Evolutionary conservation across 2,888 invertebrate genomes (phyloP), one percentile per base, ranked within the genome.

Genomic region (Parnassius apollo): DNA sequence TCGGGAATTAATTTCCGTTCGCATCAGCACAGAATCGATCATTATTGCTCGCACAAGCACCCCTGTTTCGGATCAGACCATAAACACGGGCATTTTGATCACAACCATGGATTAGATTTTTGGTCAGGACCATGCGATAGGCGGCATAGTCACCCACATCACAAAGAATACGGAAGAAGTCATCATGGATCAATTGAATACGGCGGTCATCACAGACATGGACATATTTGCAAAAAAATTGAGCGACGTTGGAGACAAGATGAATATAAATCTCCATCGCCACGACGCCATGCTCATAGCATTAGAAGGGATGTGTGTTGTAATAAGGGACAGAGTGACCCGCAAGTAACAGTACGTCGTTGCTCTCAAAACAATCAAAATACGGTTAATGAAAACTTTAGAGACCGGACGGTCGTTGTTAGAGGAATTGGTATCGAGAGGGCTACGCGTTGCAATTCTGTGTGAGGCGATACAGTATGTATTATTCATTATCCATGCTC

Each of bases 371-470:
- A 53, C 25, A 53, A 60, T 42, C 54, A 46, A 54, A 44, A 25
- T 9, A 53, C n/a, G 42, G 42, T 4, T 42, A 60, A 60, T 42
- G 49, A 54, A 42, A 46, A n/a, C 44, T 46, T 54, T 22, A 46
- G 49, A 55, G 55, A 55, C 35, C 22, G n/a, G 9, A 22, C 54
- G 12, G 13, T 58, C 22, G 49, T 55, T 55, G 53, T 53, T 42
- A 55, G 54, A n/a, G 48, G 54, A 42, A 42, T 60, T 42, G 42
- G 22, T 49, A 42, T 42, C n/a, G 42, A 55, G 22, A 54, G 54
- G 42, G 49, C 48, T 8, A 42, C 54, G n/a, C 60, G 60, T 13
- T 60, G 60, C 53, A 44, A 49, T 60, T 55, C 60, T n/a, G 60
- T 60, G 18, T 60, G 54, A 59, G 18, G 54, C 4, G 53, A 55